Evolutionary conservation across 1,140 invertebrate species (phyloP).

Genomic region (Vanessa tameamea): DNA sequence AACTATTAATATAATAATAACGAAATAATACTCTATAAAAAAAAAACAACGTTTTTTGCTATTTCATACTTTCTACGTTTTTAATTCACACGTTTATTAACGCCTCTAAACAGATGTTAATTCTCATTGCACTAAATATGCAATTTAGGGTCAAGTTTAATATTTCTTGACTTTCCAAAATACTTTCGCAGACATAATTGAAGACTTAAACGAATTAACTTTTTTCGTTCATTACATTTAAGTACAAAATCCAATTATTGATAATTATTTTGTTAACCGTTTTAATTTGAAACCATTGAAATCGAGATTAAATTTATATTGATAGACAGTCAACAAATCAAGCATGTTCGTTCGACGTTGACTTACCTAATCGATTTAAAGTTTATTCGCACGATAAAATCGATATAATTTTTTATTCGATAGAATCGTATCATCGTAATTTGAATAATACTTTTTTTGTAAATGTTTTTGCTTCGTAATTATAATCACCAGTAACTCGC

Average conservation of each 20-base stretch:
- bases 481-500: conserved; percentile 8
- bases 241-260: conserved; percentile 16
- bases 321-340: not conserved
- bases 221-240: not conserved
- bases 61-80: not conserved
- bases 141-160: conserved; percentile 30
- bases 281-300: not conserved
- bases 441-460: not conserved
- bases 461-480: not conserved
- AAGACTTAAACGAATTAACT: conserved; percentile 20
- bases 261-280: conserved; percentile 10
- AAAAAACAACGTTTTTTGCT: no score
- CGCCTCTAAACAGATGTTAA: conserved; percentile 13
- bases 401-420: conserved; percentile 9
- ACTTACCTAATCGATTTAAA: not conserved
- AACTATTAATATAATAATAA: not conserved
- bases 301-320: not conserved
- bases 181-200: conserved; percentile 38
- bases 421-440: not conserved
- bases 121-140: conserved; percentile 32
- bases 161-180: conserved; percentile 42
- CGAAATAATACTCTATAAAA: no score
- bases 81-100: conserved; percentile 8
- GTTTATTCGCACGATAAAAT: not conserved
- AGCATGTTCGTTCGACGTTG: not conserved